Evolutionary conservation across 2,797 vertebrate genomes (phyloP), one percentile per base, ranked within the genome.

Genomic region (Paedocypris micromegethes): DNA sequence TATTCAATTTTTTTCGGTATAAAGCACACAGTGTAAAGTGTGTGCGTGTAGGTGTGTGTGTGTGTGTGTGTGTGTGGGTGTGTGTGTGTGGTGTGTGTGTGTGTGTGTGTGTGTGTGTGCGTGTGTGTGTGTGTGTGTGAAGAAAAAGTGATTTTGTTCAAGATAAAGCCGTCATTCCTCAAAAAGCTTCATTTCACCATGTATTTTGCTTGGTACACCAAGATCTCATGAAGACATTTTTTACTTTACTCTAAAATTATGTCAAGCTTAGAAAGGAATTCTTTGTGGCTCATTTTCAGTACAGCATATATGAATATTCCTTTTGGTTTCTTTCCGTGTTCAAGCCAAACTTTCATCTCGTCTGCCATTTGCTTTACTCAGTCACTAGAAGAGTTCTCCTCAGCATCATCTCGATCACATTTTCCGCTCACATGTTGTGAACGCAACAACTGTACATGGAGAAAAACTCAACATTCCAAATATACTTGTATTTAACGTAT

Each of bases 401-500:
- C 6, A 49, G 9, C 55, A 48, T n/a, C 54, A 38, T 9, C 39
- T n/a, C 39, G 48, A 4, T 6, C 46, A 61, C 44, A 6, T 45
- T 50, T 57, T 68, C 58, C 38, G 5, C 61, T 61, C 3, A 68
- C 43, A 61, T 3, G 5, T 42, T 50, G 47, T 57, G 40, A 57
- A 57, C 3, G 46, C 6, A 39, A 23, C 23, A 23, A 1, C 23
- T 23, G 23, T 23, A 23, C 23, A 23, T 23, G 1, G 23, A 23
- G 23, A 23, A 23, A 23, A 23, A 23, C 23, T 23, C 23, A 23
- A 23, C 23, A 23, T 23, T 23, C 23, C 23, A 23, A 46, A 6
- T 51, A 50, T 64, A 3, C 60, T 58, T 53, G 7, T 57, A 46
- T 63, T 57, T 58, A 70, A 51, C 52, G n/a, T 9, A 45, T 6